Evolutionary conservation across 2,888 invertebrate genomes (phyloP), one percentile per base, ranked within the genome.

Genomic region (Deilephila porcellus): DNA sequence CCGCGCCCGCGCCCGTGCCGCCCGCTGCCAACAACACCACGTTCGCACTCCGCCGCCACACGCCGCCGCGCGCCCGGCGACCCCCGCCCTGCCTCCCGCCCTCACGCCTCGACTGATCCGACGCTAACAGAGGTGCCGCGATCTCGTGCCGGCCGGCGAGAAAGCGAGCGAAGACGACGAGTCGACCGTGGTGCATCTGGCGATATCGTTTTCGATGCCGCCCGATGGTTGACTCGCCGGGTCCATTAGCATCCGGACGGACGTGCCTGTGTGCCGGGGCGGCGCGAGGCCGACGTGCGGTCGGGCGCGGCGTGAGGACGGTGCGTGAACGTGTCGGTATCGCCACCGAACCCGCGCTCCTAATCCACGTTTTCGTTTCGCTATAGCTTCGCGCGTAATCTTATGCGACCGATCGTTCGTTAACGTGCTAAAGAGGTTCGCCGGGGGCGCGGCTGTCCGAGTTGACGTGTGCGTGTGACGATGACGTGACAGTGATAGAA

Each of bases 381-480:
- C 81, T 76, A 78, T 83, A 82, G 83, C 79, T 88, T 83, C 86
- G 86, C 91, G 90, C 91, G 90, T 91, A 90, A 90, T 90, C 89
- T 86, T 84, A 85, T 84, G 84, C 83, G 80, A 82, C 86, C 84
- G 84, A 82, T 70, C 52, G 73, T 73, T 70, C 25, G 34, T 52
- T 59, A 67, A 79, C 75, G 76, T 79, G 76, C 79, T 82, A 76
- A 75, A 86, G 86, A 90, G 92, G 91, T 91, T 92, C 92, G 93
- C 93, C 94, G 93, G 94, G 94, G 94, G 94, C 94, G 94, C 94
- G 94, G 94, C 93, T 93, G 94, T 93, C 92, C 93, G 93, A 93
- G 89, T 92, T 92, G 93, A 92, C 92, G 88, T 91, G 93, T 93
- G 93, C 93, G 91, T 93, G 93, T 92, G 90, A 75, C 77, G 84